Conservation (phyloP, 2,888 invertebrate species). For the Pterostichus niger region DNA sequence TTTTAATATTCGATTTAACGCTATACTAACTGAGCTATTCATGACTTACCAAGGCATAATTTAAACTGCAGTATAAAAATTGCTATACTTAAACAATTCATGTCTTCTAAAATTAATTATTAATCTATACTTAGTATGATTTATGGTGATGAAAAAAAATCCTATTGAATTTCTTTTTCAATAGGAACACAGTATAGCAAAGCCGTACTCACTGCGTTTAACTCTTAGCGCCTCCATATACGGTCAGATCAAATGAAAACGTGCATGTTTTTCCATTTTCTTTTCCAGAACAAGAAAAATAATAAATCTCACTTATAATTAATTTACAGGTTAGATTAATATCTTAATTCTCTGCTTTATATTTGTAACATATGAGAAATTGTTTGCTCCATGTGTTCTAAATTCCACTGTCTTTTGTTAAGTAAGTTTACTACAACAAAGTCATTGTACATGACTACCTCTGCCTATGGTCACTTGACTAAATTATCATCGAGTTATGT, state of each 20-base stretch:
- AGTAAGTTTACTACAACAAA: conserved; percentile 27
- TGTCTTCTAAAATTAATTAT: no score
- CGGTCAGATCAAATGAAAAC: neutral
- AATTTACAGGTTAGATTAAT: conserved; percentile 22
- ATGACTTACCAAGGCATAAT: no score
- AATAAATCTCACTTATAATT: conserved; percentile 23
- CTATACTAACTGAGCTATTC: no score
- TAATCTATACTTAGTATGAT: no score
- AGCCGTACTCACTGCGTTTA: neutral
- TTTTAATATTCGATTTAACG: no score
- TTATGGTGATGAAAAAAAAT: no score
- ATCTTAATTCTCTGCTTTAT: conserved; percentile 16
- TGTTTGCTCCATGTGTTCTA: conserved; percentile 21
- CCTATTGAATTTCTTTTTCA: neutral
- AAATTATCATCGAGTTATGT: conserved; percentile 27
- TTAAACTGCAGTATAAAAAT: no score
- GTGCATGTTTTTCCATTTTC: conserved; percentile 13
- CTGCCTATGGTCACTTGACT: conserved; percentile 43
- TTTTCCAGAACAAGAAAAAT: conserved; percentile 8
- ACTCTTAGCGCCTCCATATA: conserved; percentile 11
- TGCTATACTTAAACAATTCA: no score
- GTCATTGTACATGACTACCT: conserved; percentile 14
- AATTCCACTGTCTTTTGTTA: conserved; percentile 38
- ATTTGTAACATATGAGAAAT: conserved; percentile 4
- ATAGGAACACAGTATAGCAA: neutral